Conservation (phyloP, 1,140 invertebrate genomes). For the Druon quercuslanigerum region DNA sequence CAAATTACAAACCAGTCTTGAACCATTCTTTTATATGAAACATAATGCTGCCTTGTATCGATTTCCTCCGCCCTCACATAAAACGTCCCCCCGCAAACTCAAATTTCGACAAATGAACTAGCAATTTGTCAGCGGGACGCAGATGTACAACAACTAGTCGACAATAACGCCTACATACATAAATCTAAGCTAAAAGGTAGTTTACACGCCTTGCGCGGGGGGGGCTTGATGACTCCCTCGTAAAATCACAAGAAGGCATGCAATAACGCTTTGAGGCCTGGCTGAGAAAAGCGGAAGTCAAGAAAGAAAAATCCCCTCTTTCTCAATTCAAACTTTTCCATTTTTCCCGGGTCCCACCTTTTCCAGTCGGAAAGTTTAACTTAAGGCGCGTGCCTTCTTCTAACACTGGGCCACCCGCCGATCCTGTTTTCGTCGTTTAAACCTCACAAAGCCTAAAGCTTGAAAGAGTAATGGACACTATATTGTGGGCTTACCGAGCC, state of each 20-base stretch:
- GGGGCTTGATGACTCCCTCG: slow-evolving; percentile 30
- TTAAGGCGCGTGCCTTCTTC: slow-evolving; percentile 34
- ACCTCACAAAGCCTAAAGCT: background rate
- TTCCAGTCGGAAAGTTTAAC: background rate
- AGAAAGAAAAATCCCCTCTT: slow-evolving; percentile 8
- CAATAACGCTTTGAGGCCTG: background rate
- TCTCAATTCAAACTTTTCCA: background rate
- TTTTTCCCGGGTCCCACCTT: slow-evolving; percentile 13
- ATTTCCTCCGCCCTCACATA: slow-evolving; percentile 13
- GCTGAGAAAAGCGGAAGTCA: slow-evolving; percentile 10
- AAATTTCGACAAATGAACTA: slow-evolving; percentile 32
- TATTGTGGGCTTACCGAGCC: background rate
- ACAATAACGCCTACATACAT: slow-evolving; percentile 49
- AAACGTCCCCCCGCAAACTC: slow-evolving; percentile 21
- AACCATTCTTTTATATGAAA: background rate
- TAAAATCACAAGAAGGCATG: background rate
- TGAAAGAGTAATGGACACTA: slow-evolving; percentile 9
- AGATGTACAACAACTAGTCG: slow-evolving; percentile 44
- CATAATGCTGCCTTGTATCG: background rate
- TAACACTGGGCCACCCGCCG: slow-evolving; percentile 54
- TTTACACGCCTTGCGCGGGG: slow-evolving; percentile 40
- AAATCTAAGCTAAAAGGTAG: slow-evolving; percentile 35
- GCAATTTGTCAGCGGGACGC: slow-evolving; percentile 50
- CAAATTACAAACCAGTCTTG: background rate
- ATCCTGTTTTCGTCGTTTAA: slow-evolving; percentile 62